phyloP scores from a whole-genome alignment of 2,797 vertebrate species.

The Epinephelus awoara region DNA sequence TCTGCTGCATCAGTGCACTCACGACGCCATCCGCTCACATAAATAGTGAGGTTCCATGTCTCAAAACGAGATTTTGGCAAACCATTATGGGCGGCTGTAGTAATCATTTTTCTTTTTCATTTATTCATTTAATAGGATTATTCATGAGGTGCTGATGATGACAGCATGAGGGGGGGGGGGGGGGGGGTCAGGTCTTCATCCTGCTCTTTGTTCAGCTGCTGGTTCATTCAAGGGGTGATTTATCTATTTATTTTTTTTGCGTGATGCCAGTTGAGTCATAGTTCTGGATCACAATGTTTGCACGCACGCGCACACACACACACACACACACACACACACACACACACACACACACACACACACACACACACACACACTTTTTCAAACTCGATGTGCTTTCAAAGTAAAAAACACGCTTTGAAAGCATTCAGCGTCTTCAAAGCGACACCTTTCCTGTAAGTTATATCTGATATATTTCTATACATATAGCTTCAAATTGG shows the following conservation, averaged over 20 bases:
- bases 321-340: no score
- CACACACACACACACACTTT: no score
- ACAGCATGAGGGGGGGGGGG: conserved; percentile 4
- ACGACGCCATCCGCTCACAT: conserved; percentile 53
- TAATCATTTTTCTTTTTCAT: conserved; percentile 50
- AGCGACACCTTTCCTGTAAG: background rate
- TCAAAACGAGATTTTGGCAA: conserved; percentile 73
- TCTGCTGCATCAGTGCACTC: conserved; percentile 61
- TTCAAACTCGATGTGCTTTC: background rate
- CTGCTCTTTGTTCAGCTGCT: conserved; percentile 14
- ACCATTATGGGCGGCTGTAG: conserved; percentile 63
- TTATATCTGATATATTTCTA: background rate
- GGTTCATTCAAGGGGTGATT: background rate
- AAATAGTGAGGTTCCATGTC: conserved; percentile 70
- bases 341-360: no score
- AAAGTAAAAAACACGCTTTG: background rate
- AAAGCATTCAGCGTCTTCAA: background rate
- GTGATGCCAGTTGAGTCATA: background rate
- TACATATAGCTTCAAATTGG: no score
- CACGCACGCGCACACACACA: no score
- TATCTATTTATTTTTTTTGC: background rate
- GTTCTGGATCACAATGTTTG: no score
- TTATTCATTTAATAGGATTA: conserved; percentile 81
- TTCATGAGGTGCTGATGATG: conserved; percentile 68
- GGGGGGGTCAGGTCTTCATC: conserved; percentile 15